Percentiles rank a stretch among this genome's conserved stretches.
phyloP scores from a whole-genome alignment of 1,140 invertebrate species.

The Drosophila setifemur region DNA sequence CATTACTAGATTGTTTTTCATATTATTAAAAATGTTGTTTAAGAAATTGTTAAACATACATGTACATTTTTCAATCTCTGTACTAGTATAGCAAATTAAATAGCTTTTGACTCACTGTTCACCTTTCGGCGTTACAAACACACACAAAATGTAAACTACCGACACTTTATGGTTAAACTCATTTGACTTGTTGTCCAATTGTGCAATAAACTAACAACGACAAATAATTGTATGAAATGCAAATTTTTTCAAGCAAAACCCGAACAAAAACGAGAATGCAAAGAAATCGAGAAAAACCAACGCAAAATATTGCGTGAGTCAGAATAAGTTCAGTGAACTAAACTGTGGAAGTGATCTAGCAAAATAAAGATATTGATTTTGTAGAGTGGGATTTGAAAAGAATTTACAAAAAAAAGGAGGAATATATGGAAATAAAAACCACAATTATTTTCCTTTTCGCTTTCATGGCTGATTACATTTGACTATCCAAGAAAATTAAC shows the following conservation, averaged over 20 bases:
- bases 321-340: conserved; percentile 21
- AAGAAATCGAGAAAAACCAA: conserved; percentile 1
- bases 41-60: background rate
- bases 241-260: conserved; percentile 49
- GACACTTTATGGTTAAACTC: conserved; percentile 59
- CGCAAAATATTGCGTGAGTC: conserved; percentile 21
- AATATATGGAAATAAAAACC: too few relatives aligned
- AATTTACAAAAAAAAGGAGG: too few relatives aligned
- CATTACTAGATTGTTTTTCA: too few relatives aligned
- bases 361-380: too few relatives aligned
- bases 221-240: conserved; percentile 63
- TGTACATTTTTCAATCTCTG: background rate
- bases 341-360: background rate
- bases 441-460: too few relatives aligned
- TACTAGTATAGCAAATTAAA: background rate
- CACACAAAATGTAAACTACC: conserved; percentile 5
- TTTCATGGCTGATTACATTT: too few relatives aligned
- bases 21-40: too few relatives aligned
- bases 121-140: conserved; percentile 1
- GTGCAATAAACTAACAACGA: conserved; percentile 61
- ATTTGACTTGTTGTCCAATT: conserved; percentile 70
- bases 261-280: conserved; percentile 4
- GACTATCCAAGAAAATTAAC: conserved; percentile 6
- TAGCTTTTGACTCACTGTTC: conserved; percentile 3
- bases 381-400: too few relatives aligned